A percentile compares a stretch with the other conserved stretches of the same genome.
Evolutionary conservation across 2,888 invertebrate genomes (phyloP).

Genomic region (Eupsilia transversa): DNA sequence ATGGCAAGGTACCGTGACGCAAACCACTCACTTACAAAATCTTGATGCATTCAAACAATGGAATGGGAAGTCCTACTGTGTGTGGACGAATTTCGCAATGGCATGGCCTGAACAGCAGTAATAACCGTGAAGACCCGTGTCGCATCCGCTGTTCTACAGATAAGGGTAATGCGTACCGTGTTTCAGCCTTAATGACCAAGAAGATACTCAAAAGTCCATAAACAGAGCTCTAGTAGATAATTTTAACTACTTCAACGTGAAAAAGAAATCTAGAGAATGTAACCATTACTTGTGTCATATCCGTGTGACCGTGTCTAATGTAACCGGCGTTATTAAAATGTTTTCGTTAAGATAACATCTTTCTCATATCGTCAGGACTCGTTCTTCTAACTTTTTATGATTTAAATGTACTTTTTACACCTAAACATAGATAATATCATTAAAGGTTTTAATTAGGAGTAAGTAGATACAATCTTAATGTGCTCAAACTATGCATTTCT

Average conservation of each 20-base stretch:
- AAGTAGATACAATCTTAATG: constrained; percentile 40
- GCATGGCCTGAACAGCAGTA: constrained; percentile 67
- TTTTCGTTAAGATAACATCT: constrained; percentile 46
- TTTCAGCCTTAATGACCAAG: constrained; percentile 50
- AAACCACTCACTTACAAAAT: constrained; percentile 79
- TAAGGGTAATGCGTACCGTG: constrained; percentile 65
- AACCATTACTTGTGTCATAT: constrained; percentile 56
- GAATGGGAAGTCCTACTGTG: constrained; percentile 79
- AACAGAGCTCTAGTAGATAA: constrained; percentile 39
- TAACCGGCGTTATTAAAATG: constrained; percentile 37
- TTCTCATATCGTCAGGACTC: constrained; percentile 24
- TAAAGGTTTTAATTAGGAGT: constrained; percentile 40
- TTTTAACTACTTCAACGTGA: constrained; percentile 47
- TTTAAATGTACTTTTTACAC: constrained; percentile 19
- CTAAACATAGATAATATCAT: constrained; percentile 10
- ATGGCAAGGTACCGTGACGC: constrained; percentile 78
- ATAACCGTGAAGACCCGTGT: constrained; percentile 61
- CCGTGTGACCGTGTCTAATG: constrained; percentile 53
- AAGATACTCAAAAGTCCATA: constrained; percentile 40
- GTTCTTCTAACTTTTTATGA: constrained; percentile 30
- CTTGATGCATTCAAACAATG: constrained; percentile 81
- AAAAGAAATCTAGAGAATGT: constrained; percentile 59
- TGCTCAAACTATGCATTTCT: constrained; percentile 16
- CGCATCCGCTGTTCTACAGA: constrained; percentile 72
- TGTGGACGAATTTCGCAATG: constrained; percentile 79